Evolutionary conservation across 2,797 vertebrate species (phyloP).

Genomic region (Sardinella longiceps): DNA sequence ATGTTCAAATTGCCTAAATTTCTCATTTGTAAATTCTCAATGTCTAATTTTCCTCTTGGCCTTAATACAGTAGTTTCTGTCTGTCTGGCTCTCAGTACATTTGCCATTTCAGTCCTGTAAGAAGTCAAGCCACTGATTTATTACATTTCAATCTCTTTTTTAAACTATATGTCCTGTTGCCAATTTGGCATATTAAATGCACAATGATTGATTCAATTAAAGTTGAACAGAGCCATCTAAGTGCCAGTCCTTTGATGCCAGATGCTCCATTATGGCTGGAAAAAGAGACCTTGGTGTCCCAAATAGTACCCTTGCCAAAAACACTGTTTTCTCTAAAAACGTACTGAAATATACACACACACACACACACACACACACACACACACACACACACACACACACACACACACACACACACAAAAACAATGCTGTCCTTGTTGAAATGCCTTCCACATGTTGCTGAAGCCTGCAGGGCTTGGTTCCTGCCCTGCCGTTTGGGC

Average conservation of each 20-base stretch:
- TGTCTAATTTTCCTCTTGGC: too few species aligned
- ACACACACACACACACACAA: slow-evolving; percentile 6
- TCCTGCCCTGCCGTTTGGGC: background rate
- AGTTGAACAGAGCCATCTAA: background rate
- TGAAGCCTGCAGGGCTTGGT: background rate
- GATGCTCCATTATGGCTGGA: slow-evolving; percentile 10
- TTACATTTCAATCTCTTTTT: background rate
- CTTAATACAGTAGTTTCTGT: too few species aligned
- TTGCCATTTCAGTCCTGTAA: too few species aligned
- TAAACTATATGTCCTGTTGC: background rate
- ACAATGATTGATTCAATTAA: background rate
- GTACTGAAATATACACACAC: background rate
- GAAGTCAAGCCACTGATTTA: background rate
- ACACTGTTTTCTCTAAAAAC: slow-evolving; percentile 1
- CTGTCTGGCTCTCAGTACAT: too few species aligned
- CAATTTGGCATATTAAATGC: background rate
- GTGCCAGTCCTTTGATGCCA: background rate
- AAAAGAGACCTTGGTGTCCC: background rate
- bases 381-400: background rate
- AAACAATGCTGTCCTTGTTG: slow-evolving; percentile 22
- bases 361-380: background rate
- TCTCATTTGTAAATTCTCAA: too few species aligned
- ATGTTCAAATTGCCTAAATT: too few species aligned
- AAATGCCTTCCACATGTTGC: slow-evolving; percentile 21
- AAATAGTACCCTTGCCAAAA: slow-evolving; percentile 3